Conservation (phyloP, 2,797 vertebrate species). For the Myotis findleyi region DNA sequence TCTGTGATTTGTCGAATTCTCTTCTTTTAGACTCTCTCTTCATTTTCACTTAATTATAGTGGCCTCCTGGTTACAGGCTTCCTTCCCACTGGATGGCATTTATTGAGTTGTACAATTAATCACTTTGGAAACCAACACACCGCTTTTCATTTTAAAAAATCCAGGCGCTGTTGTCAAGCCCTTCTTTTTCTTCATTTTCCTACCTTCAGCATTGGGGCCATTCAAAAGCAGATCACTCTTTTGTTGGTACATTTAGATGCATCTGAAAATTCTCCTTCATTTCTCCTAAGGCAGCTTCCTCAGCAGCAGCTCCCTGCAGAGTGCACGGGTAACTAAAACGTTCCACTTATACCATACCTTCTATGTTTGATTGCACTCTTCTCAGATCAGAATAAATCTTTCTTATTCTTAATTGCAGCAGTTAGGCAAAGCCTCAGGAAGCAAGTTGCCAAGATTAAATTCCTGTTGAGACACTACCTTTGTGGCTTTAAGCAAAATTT, state of each 20-base stretch:
- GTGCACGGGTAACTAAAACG: neutral
- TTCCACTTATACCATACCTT: conserved; percentile 45
- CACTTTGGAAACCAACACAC: conserved; percentile 6
- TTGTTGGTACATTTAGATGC: neutral
- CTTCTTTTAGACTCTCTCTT: neutral
- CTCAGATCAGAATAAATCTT: conserved; percentile 9
- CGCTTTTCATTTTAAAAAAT: conserved; percentile 32
- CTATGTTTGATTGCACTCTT: neutral
- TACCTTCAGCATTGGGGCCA: neutral
- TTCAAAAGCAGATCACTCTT: conserved; percentile 13
- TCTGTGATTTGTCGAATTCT: neutral
- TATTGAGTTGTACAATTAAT: conserved; percentile 37
- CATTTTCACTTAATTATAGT: conserved; percentile 9
- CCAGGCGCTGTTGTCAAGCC: neutral
- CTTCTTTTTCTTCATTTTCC: neutral
- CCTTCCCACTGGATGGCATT: conserved; percentile 21
- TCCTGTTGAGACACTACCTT: neutral
- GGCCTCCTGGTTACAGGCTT: neutral
- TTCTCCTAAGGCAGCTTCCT: neutral
- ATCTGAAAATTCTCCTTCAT: conserved; percentile 34
- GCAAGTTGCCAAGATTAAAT: neutral
- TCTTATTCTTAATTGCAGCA: neutral
- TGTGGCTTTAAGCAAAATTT: neutral
- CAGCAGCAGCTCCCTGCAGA: neutral
- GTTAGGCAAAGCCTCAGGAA: neutral